Conservation (phyloP, 2,113 vertebrate species). For the Apeltes quadracus region DNA sequence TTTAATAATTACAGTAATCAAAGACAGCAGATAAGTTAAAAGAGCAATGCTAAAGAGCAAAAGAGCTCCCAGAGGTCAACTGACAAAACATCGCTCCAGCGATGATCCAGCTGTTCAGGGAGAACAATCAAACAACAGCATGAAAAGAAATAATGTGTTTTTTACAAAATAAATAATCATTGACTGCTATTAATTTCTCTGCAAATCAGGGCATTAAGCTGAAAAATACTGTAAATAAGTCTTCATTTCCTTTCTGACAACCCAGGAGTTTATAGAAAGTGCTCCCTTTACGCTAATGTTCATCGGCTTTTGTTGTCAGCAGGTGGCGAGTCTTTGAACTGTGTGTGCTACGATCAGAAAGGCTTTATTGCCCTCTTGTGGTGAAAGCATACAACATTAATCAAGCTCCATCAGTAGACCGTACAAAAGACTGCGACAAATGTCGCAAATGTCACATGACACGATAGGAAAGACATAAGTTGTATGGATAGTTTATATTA, state of each 20-base stretch:
- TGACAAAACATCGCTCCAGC: slow-evolving; percentile 38
- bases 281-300: slow-evolving; percentile 43
- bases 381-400: slow-evolving; percentile 29
- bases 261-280: slow-evolving; percentile 22
- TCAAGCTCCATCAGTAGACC: background rate
- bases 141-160: background rate
- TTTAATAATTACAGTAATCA: slow-evolving; percentile 55
- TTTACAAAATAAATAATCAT: slow-evolving; percentile 43
- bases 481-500: background rate
- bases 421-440: background rate
- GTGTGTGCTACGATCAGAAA: slow-evolving; percentile 57
- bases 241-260: slow-evolving; percentile 28
- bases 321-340: slow-evolving; percentile 42
- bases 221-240: slow-evolving; percentile 14
- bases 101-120: slow-evolving; percentile 31
- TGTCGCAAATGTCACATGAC: background rate
- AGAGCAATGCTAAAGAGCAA: slow-evolving; percentile 34
- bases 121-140: slow-evolving; percentile 28
- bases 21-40: slow-evolving; percentile 54
- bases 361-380: slow-evolving; percentile 76
- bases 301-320: slow-evolving; percentile 36
- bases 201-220: slow-evolving; percentile 37
- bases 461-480: background rate
- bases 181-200: slow-evolving; percentile 17
- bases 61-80: slow-evolving; percentile 43